phyloP scores from a whole-genome alignment of 2,888 invertebrate genomes.

The Drosophila aldrichi region DNA sequence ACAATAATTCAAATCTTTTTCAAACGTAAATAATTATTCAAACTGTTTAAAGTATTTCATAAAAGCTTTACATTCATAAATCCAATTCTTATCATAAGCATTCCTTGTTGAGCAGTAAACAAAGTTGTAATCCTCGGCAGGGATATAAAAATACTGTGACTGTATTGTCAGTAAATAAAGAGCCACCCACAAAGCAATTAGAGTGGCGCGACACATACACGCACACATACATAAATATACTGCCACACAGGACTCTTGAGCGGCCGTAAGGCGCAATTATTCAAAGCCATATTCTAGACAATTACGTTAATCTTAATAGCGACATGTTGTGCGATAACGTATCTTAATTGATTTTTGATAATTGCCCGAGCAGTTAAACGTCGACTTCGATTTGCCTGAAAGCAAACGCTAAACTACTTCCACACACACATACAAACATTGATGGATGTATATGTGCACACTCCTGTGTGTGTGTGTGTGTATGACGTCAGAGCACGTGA shows the following conservation, averaged over 20 bases:
- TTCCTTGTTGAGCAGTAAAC: neutral
- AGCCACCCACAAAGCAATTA: conserved; percentile 18
- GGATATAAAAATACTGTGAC: conserved; percentile 8
- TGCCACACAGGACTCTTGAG: conserved; percentile 11
- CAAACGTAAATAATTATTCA: neutral
- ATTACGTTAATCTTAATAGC: conserved; percentile 72
- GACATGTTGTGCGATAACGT: conserved; percentile 63
- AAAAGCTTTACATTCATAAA: conserved; percentile 7
- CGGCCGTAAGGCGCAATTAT: conserved; percentile 44
- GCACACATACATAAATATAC: neutral
- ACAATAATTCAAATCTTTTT: neutral
- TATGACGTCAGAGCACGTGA: conserved; percentile 80
- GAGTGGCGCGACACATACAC: neutral
- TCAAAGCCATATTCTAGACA: conserved; percentile 57
- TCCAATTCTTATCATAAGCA: conserved; percentile 3
- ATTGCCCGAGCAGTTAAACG: conserved; percentile 52
- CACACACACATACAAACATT: neutral
- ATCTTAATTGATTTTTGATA: conserved; percentile 80
- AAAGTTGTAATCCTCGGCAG: conserved; percentile 16
- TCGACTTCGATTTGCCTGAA: conserved; percentile 36
- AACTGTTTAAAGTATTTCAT: neutral
- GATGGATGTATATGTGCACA: neutral
- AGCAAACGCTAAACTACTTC: conserved; percentile 39
- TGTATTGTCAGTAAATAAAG: neutral
- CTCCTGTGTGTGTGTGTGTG: neutral